Conservation (phyloP, 2,113 vertebrate genomes). For the Ibidorhyncha struthersii region DNA sequence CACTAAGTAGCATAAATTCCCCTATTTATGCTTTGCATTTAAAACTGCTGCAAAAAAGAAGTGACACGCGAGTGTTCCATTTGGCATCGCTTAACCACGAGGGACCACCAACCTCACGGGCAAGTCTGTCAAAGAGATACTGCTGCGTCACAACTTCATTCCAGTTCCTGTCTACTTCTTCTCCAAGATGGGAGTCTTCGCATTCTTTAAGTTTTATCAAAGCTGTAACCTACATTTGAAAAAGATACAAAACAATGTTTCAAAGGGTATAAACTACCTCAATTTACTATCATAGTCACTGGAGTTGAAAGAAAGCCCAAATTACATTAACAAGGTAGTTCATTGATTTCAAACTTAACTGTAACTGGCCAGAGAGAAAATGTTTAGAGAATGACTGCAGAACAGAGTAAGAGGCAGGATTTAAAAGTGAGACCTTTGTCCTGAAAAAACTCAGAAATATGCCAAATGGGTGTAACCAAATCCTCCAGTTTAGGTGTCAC, state of each 20-base stretch:
- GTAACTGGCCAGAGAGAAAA: background rate
- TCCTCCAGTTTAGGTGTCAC: no score
- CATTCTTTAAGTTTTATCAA: constrained; percentile 96
- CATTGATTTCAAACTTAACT: background rate
- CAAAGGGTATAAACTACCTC: background rate
- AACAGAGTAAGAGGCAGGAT: background rate
- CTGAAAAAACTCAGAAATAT: background rate
- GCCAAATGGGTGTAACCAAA: rapidly evolving
- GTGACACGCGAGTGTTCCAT: background rate
- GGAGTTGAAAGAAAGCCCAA: background rate
- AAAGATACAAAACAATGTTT: background rate
- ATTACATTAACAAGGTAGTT: background rate
- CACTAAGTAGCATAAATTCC: background rate
- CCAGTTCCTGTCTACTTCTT: constrained; percentile 98
- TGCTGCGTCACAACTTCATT: constrained; percentile 93
- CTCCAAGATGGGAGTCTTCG: constrained; percentile 93
- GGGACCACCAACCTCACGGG: constrained; percentile 81
- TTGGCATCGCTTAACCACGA: background rate
- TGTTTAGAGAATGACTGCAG: background rate
- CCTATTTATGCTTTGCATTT: background rate
- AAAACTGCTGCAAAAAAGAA: background rate
- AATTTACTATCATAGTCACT: background rate
- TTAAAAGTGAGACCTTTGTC: background rate
- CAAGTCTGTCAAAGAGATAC: constrained; percentile 90
- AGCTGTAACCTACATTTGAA: constrained; percentile 80